Conservation (phyloP, 2,113 vertebrate genomes). For the Cyprinus carpio region DNA sequence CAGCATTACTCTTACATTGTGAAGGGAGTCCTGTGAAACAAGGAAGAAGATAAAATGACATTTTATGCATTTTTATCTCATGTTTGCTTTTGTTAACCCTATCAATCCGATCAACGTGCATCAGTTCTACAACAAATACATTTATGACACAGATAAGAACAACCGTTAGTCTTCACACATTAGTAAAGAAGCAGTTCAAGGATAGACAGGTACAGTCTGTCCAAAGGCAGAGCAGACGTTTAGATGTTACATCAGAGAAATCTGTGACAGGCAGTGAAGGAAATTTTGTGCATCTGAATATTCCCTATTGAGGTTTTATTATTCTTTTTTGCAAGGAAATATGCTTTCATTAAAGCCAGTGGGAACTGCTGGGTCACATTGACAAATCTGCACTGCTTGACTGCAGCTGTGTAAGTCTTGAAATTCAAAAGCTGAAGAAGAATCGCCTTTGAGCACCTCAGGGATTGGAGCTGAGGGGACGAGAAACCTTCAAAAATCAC, state of each 20-base stretch:
- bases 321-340: conserved; percentile 22
- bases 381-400: conserved; percentile 35
- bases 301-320: not conserved
- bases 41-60: too few species aligned
- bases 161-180: not conserved
- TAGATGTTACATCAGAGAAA: not conserved
- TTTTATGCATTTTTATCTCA: too few species aligned
- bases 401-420: conserved; percentile 30
- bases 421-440: conserved; percentile 30
- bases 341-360: conserved; percentile 26
- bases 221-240: not conserved
- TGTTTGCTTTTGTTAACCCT: too few species aligned
- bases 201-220: not conserved
- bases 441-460: conserved; percentile 37
- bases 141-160: not conserved
- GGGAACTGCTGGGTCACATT: conserved; percentile 20
- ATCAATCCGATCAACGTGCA: not conserved
- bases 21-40: too few species aligned
- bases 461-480: conserved; percentile 11
- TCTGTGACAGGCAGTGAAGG: not conserved
- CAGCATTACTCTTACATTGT: too few species aligned
- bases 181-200: not conserved
- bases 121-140: not conserved
- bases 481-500: conserved; percentile 28
- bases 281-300: not conserved